These are phyloP conservation scores for Calliopum simillimum DNA, from an alignment of 2,888 invertebrate genomes.

Conservation along the genomic window DNA sequence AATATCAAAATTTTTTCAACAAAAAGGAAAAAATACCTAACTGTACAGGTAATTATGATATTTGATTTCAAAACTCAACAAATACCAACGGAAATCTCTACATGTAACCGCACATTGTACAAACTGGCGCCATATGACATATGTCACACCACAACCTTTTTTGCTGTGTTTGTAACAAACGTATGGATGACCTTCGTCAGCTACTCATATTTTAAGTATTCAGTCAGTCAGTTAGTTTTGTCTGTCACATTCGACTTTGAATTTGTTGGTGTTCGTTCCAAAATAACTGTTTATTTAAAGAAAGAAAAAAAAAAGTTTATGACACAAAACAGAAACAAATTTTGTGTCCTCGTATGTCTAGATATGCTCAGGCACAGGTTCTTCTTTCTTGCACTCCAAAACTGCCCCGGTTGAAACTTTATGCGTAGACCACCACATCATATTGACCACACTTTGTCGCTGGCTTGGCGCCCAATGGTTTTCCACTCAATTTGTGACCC, in stretches of 20 bases:
- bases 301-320: background rate
- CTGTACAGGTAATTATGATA: too few relatives aligned
- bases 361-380: too few relatives aligned
- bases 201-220: constrained; percentile 27
- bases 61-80: background rate
- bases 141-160: constrained; percentile 11
- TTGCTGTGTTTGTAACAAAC: background rate
- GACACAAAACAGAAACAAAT: constrained; percentile 5
- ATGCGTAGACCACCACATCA: too few relatives aligned
- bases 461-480: constrained; percentile 62
- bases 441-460: constrained; percentile 6
- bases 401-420: too few relatives aligned
- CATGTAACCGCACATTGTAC: constrained; percentile 10
- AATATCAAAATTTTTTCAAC: too few relatives aligned
- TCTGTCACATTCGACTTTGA: constrained; percentile 2
- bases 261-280: constrained; percentile 3
- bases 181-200: constrained; percentile 28
- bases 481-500: constrained; percentile 62
- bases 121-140: constrained; percentile 22
- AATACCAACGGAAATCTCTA: constrained; percentile 14
- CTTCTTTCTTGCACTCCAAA: too few relatives aligned
- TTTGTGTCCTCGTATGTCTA: too few relatives aligned
- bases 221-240: too few relatives aligned
- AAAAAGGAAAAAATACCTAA: too few relatives aligned
- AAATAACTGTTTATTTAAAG: constrained; percentile 35